Base-by-base conservation (phyloP, 1,140 invertebrate genomes). In the Eciton burchellii region DNA sequence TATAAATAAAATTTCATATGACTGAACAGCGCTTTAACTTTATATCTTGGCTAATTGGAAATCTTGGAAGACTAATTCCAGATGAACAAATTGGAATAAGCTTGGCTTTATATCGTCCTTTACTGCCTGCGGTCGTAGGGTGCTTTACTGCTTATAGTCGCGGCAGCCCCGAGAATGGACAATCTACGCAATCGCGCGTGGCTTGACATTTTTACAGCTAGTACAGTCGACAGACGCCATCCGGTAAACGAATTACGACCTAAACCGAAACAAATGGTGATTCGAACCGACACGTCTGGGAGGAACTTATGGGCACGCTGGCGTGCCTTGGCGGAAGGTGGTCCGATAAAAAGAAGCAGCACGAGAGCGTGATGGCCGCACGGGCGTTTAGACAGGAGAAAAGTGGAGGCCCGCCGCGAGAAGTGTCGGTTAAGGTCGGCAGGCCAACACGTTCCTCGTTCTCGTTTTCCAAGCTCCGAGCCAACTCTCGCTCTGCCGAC, bases 391-490 rank as follows among this genome's bases (percentile, higher is more conserved):
- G 84, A 79, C 81, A 68, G 63, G 62, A 81, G 74, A 54, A 86
- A 85, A 86, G 83, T 84, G 57, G 71, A 47, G 72, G 82, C 79
- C 84, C 66, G 47, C 52, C 11, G 43, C 16, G 43, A 68, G 60
- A 88, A 84, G 83, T 85, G 86, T 88, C 82, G 86, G 85, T 57
- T 68, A 63, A 88, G 83, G 77, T 88, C 86, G 86, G 26, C 72
- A 66, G n/a, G 52, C 65, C 54, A 81, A 84, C 85, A 82, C 86
- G 76, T 87, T 88, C 83, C 47, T 45, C 52, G 60, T 65, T 84
- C 47, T 73, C 16, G 54, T 84, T 85, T 54, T 83, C 73, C 72
- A 49, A 49, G 19, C 71, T 72, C 8, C 43, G 52, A 54, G 19
- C n/a, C n/a, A n/a, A 49, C 49, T 77, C 66, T 59, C 76, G 49